phyloP scores from a whole-genome alignment of 2,888 invertebrate genomes.

The Macaria notata region DNA sequence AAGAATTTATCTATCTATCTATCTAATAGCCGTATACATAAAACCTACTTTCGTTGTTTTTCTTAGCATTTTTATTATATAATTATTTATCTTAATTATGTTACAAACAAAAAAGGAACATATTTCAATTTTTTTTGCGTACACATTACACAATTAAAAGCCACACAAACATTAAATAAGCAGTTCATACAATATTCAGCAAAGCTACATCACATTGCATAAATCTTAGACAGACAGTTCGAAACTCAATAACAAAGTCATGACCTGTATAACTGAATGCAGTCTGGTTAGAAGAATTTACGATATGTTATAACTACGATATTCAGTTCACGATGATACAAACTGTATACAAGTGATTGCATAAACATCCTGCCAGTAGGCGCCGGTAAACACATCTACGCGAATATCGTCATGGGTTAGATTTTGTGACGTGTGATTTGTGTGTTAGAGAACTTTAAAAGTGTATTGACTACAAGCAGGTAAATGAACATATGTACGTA shows the following conservation, averaged over 20 bases:
- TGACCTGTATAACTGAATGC: background rate
- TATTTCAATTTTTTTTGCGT: no score
- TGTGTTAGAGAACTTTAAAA: no score
- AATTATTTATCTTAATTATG: no score
- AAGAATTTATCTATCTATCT: no score
- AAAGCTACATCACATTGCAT: background rate
- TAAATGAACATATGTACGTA: no score
- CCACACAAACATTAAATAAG: background rate
- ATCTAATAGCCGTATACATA: no score
- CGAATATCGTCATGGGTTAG: background rate
- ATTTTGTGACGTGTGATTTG: background rate
- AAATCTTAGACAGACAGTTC: no score
- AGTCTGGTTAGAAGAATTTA: constrained; percentile 1
- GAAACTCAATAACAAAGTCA: background rate
- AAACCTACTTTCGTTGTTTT: no score
- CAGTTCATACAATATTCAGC: background rate
- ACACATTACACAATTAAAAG: background rate
- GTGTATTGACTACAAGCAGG: no score
- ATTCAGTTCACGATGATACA: constrained; percentile 6
- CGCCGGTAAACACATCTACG: constrained; percentile 1
- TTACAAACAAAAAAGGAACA: no score
- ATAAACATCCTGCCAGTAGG: constrained; percentile 15
- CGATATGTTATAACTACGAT: background rate
- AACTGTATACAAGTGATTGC: background rate
- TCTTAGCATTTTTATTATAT: no score